Conservation (phyloP, 2,113 vertebrate genomes). For the Cisticola juncidis region DNA sequence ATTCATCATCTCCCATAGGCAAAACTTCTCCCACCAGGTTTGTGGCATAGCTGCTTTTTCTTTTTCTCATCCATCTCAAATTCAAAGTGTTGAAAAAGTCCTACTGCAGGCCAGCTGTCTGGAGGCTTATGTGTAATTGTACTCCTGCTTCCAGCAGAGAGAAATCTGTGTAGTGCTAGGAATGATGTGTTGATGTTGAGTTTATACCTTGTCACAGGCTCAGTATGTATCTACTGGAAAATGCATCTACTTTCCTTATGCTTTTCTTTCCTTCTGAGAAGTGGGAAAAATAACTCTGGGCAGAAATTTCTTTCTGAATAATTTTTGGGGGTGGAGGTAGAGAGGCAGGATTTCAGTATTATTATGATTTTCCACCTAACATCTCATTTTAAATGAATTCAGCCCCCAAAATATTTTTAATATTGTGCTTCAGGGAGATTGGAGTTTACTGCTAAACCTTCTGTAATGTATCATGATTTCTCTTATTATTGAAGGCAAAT, state of each 20-base stretch:
- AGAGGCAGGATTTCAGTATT: not conserved
- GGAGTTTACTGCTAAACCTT: not conserved
- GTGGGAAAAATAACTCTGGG: conserved; percentile 10
- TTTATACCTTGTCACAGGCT: conserved; percentile 57
- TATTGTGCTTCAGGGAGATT: not conserved
- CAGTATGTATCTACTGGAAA: conserved; percentile 53
- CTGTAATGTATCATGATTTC: not conserved
- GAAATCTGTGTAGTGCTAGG: conserved; percentile 50
- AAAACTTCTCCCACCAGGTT: conserved; percentile 52
- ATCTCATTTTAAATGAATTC: not conserved
- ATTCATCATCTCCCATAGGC: conserved; percentile 48
- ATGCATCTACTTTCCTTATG: conserved; percentile 7
- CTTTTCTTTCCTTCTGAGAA: conserved; percentile 12
- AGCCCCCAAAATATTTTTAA: not conserved
- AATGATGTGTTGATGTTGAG: conserved; percentile 60
- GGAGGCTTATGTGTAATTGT: conserved; percentile 60
- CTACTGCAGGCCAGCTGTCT: conserved; percentile 63
- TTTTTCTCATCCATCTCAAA: conserved; percentile 55
- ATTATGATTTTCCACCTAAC: not conserved
- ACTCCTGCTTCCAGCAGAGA: conserved; percentile 64
- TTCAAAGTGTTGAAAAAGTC: conserved; percentile 65
- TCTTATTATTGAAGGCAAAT: not conserved
- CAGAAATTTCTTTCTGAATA: conserved; percentile 1
- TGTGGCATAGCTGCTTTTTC: conserved; percentile 23
- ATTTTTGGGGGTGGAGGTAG: not conserved